Conservation (phyloP, 53 echinoderm and acorn worm species). For the Echinometra lucunter region DNA sequence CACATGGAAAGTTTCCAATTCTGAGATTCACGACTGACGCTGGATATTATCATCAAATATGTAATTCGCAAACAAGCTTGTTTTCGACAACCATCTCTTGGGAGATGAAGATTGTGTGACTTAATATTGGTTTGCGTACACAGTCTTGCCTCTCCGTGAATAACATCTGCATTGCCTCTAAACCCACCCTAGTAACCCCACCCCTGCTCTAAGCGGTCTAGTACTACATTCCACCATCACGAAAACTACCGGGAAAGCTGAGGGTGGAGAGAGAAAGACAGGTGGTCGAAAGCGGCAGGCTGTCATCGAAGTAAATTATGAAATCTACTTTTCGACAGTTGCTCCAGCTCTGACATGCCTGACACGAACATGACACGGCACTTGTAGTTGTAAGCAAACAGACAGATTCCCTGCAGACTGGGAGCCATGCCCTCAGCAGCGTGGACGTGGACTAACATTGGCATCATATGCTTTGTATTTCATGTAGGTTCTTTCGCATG, state of each 20-base stretch:
- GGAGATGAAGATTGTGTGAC: too few species aligned
- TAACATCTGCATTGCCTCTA: too few species aligned
- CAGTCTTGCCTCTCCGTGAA: too few species aligned
- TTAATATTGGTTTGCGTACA: neutral
- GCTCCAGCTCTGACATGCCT: neutral
- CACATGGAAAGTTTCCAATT: neutral
- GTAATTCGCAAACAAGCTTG: too few species aligned
- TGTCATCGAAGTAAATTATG: slow-evolving; percentile 20
- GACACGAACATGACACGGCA: slow-evolving; percentile 47
- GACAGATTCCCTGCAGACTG: slow-evolving; percentile 6
- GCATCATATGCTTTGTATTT: neutral
- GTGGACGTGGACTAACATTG: neutral
- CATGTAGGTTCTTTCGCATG: neutral
- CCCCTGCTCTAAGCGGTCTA: neutral
- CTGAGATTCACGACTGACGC: neutral
- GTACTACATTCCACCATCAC: neutral
- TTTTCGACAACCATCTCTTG: neutral
- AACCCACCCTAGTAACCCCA: neutral
- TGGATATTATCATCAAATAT: too few species aligned
- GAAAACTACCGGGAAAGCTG: neutral
- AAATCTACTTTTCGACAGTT: slow-evolving; percentile 14
- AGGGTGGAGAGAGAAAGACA: neutral
- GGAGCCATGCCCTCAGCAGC: slow-evolving; percentile 29
- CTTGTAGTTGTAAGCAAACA: slow-evolving; percentile 31
- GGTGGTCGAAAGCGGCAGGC: slow-evolving; percentile 30